Evolutionary conservation across 2,797 vertebrate species (phyloP), one percentile per base, ranked within the genome.

Genomic region (Sebastes hubbsi): DNA sequence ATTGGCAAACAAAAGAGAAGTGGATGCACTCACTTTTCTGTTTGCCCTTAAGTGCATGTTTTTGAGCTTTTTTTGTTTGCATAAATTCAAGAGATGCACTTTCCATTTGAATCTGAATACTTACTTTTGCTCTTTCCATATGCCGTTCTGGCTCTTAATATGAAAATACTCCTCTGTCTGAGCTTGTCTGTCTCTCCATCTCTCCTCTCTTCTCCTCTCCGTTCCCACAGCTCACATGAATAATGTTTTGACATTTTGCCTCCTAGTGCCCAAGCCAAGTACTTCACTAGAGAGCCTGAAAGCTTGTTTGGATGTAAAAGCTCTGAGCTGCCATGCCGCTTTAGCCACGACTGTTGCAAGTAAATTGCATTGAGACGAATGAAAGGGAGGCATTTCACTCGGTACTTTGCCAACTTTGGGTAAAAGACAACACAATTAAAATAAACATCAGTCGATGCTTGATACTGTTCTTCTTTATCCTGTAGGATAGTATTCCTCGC

Each of bases 71-170:
- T 76, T 16, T 62, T 77, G 27, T 84, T 82, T 77, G 63, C 84
- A 89, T 92, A 84, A 83, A 92, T 92, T 90, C 4, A 59, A 77
- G 72, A 87, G 81, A 89, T 82, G 60, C 58, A 75, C 80, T 84
- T 30, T n/a, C 16, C 46, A 89, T 95, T 94, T 93, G 88, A 89
- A 92, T 91, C 58, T 85, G 63, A 89, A 87, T 90, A 22, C 82
- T 67, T 92, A 56, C 46, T 82, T 85, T 66, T 68, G 22, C 83
- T 83, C 65, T 29, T 65, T 85, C 68, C 64, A 24, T 78, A 62
- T 20, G 62, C 42, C 8, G 16, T 1, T 8, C 22, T 54, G 64
- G 22, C 34, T 38, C 18, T 52, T 69, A 38, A 54, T 69, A 63
- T 81, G 67, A 13, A 73, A 80, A 75, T 46, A 27, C 61, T 71